Percentiles rank a stretch among this genome's conserved stretches.
phyloP scores from a whole-genome alignment of 1,140 invertebrate genomes.

The Ruditapes philippinarum region DNA sequence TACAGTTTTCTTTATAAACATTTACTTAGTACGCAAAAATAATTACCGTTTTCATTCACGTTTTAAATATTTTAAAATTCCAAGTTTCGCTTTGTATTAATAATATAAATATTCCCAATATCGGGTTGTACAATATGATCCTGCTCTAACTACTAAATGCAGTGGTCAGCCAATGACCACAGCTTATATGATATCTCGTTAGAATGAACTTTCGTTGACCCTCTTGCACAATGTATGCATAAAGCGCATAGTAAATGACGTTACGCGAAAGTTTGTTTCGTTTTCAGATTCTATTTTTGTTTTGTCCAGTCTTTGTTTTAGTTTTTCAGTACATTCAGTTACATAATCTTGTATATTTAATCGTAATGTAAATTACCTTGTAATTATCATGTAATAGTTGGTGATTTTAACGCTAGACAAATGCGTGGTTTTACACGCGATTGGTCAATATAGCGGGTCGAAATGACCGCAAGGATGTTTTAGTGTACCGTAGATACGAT shows the following conservation, averaged over 20 bases:
- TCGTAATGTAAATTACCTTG: not conserved
- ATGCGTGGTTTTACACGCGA: not conserved
- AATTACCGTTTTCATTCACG: conserved; percentile 35
- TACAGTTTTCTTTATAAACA: no score
- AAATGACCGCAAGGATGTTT: conserved; percentile 62
- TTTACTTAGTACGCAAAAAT: not conserved
- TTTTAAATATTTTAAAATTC: conserved; percentile 5
- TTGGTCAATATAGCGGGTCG: conserved; percentile 36
- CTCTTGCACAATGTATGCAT: conserved; percentile 67
- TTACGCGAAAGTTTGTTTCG: not conserved
- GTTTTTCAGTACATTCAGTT: not conserved
- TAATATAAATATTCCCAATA: conserved; percentile 10
- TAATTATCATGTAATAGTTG: not conserved
- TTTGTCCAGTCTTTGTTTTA: not conserved
- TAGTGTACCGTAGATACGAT: conserved; percentile 42
- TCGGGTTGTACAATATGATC: conserved; percentile 48
- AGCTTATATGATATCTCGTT: conserved; percentile 65
- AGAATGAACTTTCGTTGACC: conserved; percentile 59
- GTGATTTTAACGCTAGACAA: not conserved
- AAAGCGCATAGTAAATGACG: conserved; percentile 37
- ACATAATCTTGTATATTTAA: not conserved
- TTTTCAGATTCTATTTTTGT: not conserved
- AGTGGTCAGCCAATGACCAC: conserved; percentile 69
- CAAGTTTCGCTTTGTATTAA: not conserved
- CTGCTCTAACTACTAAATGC: conserved; percentile 52